A percentile compares a stretch with the other conserved stretches of the same genome.
These are phyloP conservation scores for Dipodomys spectabilis DNA, from an alignment of 2,113 vertebrate species.

Conservation along the genomic window DNA sequence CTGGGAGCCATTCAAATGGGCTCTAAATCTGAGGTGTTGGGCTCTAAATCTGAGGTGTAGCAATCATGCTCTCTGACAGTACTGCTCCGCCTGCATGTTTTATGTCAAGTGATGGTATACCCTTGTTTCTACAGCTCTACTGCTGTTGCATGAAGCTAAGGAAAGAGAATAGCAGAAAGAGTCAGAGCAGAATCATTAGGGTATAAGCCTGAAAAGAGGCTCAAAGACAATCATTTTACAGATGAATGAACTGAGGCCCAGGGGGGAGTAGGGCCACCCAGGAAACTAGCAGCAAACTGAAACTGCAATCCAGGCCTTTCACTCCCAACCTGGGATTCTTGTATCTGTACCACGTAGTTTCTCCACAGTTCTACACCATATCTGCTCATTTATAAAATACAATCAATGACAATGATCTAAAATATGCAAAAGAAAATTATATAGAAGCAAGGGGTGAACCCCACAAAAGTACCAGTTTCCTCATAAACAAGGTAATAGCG, in stretches of 20 bases:
- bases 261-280: neutral
- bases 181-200: neutral
- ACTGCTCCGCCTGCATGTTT: neutral
- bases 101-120: neutral
- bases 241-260: neutral
- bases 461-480: neutral
- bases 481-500: neutral
- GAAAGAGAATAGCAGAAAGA: neutral
- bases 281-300: neutral
- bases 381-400: constrained; percentile 10
- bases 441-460: neutral
- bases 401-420: neutral
- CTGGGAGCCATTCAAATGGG: neutral
- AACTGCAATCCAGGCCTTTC: neutral
- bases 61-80: neutral
- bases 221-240: constrained; percentile 11
- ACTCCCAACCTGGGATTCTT: neutral
- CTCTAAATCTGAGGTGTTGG: neutral
- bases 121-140: neutral
- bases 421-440: constrained; percentile 35
- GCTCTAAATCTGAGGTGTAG: neutral
- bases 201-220: neutral
- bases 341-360: neutral
- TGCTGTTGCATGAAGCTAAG: neutral
- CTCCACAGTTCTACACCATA: neutral